phyloP scores from a whole-genome alignment of 2,113 vertebrate species.

The Actenoides lindsayi region DNA sequence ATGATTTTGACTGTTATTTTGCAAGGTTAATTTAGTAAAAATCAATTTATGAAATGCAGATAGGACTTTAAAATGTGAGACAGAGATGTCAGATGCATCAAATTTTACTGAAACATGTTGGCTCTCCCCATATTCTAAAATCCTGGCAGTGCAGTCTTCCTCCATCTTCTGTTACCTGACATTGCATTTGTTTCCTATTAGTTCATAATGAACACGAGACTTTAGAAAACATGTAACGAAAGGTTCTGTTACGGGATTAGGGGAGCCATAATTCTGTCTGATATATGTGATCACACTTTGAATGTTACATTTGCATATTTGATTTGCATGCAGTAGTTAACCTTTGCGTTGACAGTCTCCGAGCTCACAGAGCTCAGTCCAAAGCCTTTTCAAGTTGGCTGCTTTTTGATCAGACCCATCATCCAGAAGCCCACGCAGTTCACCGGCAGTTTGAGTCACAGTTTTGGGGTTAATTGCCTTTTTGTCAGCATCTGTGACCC shows the following conservation, averaged over 20 bases:
- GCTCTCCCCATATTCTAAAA: neutral
- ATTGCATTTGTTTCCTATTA: conserved; percentile 25
- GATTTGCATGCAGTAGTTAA: conserved; percentile 58
- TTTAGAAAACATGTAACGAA: neutral
- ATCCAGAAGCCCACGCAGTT: neutral
- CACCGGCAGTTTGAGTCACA: neutral
- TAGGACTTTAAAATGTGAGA: neutral
- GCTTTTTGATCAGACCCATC: neutral
- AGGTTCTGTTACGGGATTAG: neutral
- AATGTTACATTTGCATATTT: conserved; percentile 70
- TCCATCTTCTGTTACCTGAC: neutral
- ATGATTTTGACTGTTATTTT: neutral
- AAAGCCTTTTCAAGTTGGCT: conserved; percentile 5
- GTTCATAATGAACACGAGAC: neutral
- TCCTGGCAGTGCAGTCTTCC: neutral
- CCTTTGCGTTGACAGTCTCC: conserved; percentile 43
- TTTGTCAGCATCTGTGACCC: neutral
- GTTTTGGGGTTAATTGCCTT: conserved; percentile 48
- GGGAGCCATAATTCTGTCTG: conserved; percentile 35
- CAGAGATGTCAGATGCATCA: neutral
- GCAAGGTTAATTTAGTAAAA: neutral
- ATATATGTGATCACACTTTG: conserved; percentile 45
- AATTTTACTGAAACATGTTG: neutral
- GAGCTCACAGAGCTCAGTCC: neutral
- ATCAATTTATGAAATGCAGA: neutral